Conservation (phyloP, 2,113 vertebrate genomes). For the Scophthalmus maximus region DNA sequence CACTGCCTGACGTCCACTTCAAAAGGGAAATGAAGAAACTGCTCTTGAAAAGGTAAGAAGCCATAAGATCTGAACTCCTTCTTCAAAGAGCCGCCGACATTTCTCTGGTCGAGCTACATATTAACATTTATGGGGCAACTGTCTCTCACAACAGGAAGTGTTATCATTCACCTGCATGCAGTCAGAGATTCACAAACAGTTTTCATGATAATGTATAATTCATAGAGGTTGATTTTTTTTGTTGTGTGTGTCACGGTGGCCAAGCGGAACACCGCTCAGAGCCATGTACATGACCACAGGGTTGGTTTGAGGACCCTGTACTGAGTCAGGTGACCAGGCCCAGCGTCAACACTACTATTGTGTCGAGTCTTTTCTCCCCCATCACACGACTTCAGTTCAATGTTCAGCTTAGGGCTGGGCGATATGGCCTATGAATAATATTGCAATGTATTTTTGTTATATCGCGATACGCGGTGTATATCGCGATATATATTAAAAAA, state of each 20-base stretch:
- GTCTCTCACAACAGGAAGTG: constrained; percentile 9
- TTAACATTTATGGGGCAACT: constrained; percentile 37
- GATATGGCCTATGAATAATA: too few species aligned
- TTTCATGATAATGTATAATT: not conserved
- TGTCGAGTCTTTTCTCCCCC: constrained; percentile 17
- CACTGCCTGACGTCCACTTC: too few species aligned
- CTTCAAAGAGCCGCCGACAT: not conserved
- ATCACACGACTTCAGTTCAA: constrained; percentile 9
- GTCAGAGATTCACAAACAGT: constrained; percentile 1
- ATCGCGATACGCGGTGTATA: too few species aligned
- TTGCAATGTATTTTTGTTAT: too few species aligned
- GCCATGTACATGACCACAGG: not conserved
- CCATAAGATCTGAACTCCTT: not conserved
- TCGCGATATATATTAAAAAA: too few species aligned
- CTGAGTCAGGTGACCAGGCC: constrained; percentile 21
- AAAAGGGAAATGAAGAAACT: too few species aligned
- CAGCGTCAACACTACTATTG: constrained; percentile 32
- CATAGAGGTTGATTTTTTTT: not conserved
- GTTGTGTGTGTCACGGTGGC: not conserved
- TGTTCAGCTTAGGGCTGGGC: too few species aligned
- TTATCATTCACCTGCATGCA: constrained; percentile 20
- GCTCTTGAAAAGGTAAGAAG: not conserved
- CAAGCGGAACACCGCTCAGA: constrained; percentile 6
- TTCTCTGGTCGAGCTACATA: constrained; percentile 6
- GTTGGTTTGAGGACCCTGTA: constrained; percentile 18